Evolutionary conservation across 2,113 vertebrate genomes (phyloP), one percentile per base, ranked within the genome.

Genomic region (Corythornis cristatus): DNA sequence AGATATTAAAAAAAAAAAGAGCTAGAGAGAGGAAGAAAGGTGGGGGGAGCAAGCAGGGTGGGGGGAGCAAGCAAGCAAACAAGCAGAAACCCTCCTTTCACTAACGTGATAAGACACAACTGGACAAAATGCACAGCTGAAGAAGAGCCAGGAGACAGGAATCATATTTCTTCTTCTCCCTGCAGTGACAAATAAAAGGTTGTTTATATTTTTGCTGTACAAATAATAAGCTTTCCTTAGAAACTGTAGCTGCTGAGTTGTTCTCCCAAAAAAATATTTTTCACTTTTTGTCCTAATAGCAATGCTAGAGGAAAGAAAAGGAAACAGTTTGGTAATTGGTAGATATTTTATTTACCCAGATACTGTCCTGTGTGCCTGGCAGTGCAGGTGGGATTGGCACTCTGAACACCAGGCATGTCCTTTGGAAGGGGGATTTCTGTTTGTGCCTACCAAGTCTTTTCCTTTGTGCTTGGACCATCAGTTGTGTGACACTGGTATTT

Each of bases 81-180:
- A 67, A 89, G 46, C 68, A 87, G 82, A 96, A 95, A 92, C 56
- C 66, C 45, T 94, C 71, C 76, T 90, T 94, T 94, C 71, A 74
- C 81, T 84, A 53, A 92, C 87, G 21, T 60, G 90, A 93, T 94
- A 96, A 95, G 94, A 86, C 68, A 86, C 74, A 67, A 80, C n/a
- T 45, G 86, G 92, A 91, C 92, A 94, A 91, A 95, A 93, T 28
- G 29, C 70, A 43, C 74, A 42, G 79, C 90, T 85, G 87, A 95
- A 94, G 87, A 48, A 93, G 88, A 96, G 77, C 19, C 54, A 87
- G 91, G 77, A 92, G 92, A 96, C 88, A 95, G 91, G 83, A 96
- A 85, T 96, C 90, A 50, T 97, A 97, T 97, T 97, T 97, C 96
- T 97, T 97, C 95, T 97, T 98, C 95, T 94, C 72, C 92, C 88